A percentile compares a stretch with the other conserved stretches of the same genome.
phyloP scores from a whole-genome alignment of 2,113 vertebrate genomes.

The Axis porcinus region DNA sequence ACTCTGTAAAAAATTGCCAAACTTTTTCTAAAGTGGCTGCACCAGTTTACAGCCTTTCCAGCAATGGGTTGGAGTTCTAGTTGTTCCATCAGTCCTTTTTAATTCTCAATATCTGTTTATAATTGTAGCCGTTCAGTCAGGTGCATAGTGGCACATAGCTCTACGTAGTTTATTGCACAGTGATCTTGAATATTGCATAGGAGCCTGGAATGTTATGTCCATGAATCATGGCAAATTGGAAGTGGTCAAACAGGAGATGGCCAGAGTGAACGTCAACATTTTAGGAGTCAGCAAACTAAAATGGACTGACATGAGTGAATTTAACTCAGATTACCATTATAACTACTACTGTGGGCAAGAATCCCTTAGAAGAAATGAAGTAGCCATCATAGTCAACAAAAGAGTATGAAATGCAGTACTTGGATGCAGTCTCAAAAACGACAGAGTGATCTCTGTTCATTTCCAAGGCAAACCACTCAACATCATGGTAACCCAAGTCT shows the following conservation, averaged over 20 bases:
- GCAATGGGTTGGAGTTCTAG: neutral
- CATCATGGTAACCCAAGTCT: neutral
- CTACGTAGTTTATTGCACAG: accelerated
- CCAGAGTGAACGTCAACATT: neutral
- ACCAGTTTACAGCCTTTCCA: neutral
- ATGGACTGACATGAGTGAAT: neutral
- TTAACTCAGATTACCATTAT: neutral
- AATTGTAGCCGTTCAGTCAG: neutral
- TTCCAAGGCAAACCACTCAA: neutral
- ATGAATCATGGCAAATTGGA: neutral
- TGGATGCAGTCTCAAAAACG: neutral
- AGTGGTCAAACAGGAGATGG: neutral
- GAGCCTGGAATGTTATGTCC: neutral
- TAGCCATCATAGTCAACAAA: neutral
- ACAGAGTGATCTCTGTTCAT: neutral
- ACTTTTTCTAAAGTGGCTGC: neutral
- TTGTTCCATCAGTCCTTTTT: neutral
- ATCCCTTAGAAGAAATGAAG: neutral
- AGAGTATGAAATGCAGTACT: neutral
- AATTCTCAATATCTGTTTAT: neutral
- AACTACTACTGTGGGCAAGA: neutral
- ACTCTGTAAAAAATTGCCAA: neutral
- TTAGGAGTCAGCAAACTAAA: neutral
- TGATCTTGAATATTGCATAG: neutral
- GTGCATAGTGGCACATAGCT: neutral